Base-by-base conservation (phyloP, 2,113 vertebrate species). In the Myotis lucifugus region DNA sequence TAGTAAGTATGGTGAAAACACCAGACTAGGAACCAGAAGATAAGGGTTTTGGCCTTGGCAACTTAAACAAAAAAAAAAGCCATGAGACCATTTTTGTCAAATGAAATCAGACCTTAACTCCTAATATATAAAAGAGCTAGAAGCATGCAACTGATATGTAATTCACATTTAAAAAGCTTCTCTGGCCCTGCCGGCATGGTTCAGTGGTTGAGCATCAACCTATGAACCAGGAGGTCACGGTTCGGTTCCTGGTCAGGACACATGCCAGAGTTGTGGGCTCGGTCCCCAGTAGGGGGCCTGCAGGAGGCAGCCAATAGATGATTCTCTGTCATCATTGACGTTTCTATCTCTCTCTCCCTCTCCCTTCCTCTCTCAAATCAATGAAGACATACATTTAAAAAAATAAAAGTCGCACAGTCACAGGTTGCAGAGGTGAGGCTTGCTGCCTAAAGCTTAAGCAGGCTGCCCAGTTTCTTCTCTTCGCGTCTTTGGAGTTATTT, bases 71-170 rank as follows among this genome's bases (percentile, higher is more conserved):
- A 88, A 46, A 46, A 46, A 46, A 8, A 54, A 46, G 69, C 40
- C n/a, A 9, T 9, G 52, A 34, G 52, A 46, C 61, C 61, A 76
- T 96, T 96, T 95, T 74, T 94, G 64, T 93, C 69, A 85, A 76
- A 78, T 76, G 79, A 93, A 95, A 61, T 94, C 90, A 76, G 27
- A 72, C 14, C 25, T 84, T 37, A 34, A 50, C 10, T 21, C n/a
- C 54, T 37, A 52, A 59, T 6, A 34, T 23, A 73, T 56, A 11
- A 88, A 89, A 87, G 79, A 54, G 29, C 52, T n/a, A 67, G 73
- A 52, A 93, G 52, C 10, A 15, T 8, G 56, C 25, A 73, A 56
- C 29, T 86, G 87, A 66, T 2, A 40, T 1, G 23, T 4, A 88
- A 74, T 17, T 37, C 81, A 34, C 25, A 59, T 59, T 19, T 82